Base-by-base conservation (phyloP, 2,113 vertebrate species). In the Rhabdornis inornatus region DNA sequence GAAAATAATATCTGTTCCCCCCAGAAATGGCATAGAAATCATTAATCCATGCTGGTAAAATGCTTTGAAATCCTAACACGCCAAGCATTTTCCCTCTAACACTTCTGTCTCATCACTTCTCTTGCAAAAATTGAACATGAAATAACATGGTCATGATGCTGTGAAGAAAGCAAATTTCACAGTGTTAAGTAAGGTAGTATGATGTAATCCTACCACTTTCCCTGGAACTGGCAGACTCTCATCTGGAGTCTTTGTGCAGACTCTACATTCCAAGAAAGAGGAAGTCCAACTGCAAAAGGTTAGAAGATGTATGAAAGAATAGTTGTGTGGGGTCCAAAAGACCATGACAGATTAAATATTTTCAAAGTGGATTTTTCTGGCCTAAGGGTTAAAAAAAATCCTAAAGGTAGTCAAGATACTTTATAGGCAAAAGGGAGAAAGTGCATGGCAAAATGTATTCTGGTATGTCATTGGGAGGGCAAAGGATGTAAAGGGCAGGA, bases 101-200 rank as follows among this genome's bases (percentile, higher is more conserved):
- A 37, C 47, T 77, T 92, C 50, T 8, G 31, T 90, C 90, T 94
- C 66, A 93, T 82, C 91, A 83, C 35, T 90, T 53, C 49, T 88
- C 85, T 92, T 92, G 71, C 76, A 93, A 90, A 87, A 96, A 77
- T 16, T 80, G 76, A 94, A 80, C 33, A 52, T 74, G 90, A 90
- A 94, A 63, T 83, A 94, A 89, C 63, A 83, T 33, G 31, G 79
- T 76, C 42, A 69, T n/a, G 55, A 74, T 78, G 47, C 72, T 77
- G 68, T 70, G 64, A 92, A 89, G 80, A 92, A 92, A 95, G 94
- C 17, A 92, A 83, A 76, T 89, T 92, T 90, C 76, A 83, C 49
- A 81, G 22, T 77, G 60, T 90, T 94, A 90, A 87, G 80, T 70
- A 89, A 96, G 56, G 63, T 7, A 81, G 81, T 7, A n/a, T 89